Conservation (phyloP, 2,797 vertebrate species). For the Poecile montanus region DNA sequence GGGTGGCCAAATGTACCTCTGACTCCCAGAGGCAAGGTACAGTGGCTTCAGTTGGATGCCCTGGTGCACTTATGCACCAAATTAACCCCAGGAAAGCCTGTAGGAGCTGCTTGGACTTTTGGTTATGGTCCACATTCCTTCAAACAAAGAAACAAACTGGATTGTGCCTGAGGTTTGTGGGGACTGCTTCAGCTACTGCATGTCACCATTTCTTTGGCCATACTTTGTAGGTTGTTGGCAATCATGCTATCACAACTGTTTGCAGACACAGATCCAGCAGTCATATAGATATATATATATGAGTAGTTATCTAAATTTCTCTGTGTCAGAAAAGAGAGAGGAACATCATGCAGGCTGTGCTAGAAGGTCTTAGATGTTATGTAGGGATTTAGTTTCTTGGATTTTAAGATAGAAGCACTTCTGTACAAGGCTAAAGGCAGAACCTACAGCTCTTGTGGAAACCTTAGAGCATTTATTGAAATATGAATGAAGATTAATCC, state of each 20-base stretch:
- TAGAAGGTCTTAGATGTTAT: neutral
- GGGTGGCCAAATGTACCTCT: neutral
- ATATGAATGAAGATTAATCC: constrained; percentile 24
- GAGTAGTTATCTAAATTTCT: neutral
- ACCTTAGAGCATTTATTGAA: neutral
- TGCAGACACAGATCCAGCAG: neutral
- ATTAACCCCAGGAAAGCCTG: neutral
- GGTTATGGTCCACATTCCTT: neutral
- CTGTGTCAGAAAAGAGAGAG: neutral
- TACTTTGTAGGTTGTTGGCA: neutral
- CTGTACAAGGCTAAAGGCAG: neutral
- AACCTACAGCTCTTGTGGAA: neutral
- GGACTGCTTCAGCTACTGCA: neutral
- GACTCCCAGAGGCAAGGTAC: neutral
- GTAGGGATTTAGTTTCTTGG: neutral
- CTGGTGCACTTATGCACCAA: neutral
- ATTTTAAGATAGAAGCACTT: neutral
- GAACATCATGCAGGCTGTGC: neutral
- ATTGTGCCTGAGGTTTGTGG: neutral
- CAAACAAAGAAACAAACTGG: neutral
- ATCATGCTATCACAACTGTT: neutral
- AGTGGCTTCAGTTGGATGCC: neutral
- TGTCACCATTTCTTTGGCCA: neutral
- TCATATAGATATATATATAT: neutral
- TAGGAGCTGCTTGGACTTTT: neutral